phyloP scores from a whole-genome alignment of 2,888 invertebrate species.

The Polymixis flavicincta region DNA sequence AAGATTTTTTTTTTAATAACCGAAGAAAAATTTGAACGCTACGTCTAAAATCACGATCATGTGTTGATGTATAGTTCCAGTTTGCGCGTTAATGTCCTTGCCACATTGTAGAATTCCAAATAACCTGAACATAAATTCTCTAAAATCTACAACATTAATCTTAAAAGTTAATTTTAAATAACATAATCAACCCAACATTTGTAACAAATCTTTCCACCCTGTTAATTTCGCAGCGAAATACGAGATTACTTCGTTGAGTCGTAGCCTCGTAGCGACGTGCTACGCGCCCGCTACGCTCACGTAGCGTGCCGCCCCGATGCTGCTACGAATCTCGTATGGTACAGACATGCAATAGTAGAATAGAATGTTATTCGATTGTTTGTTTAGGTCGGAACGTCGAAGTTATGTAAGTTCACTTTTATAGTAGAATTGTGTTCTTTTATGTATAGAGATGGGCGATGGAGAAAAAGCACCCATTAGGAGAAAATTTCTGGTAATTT shows the following conservation, averaged over 20 bases:
- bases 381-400: slow-evolving; percentile 37
- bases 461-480: not conserved
- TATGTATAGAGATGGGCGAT: slow-evolving; percentile 16
- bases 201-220: not conserved
- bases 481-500: not conserved
- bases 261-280: slow-evolving; percentile 40
- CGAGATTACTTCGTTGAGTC: slow-evolving; percentile 29
- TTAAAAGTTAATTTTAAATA: not conserved
- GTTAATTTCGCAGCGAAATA: slow-evolving; percentile 13
- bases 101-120: not conserved
- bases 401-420: slow-evolving; percentile 49
- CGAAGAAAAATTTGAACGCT: too few relatives aligned
- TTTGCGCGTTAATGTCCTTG: too few relatives aligned
- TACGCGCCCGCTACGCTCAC: slow-evolving; percentile 50
- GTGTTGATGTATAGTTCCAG: too few relatives aligned
- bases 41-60: too few relatives aligned
- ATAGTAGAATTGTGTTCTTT: slow-evolving; percentile 26
- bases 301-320: slow-evolving; percentile 55
- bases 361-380: slow-evolving; percentile 55
- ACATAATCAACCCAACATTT: not conserved
- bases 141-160: slow-evolving; percentile 5
- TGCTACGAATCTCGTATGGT: slow-evolving; percentile 61
- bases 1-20: too few relatives aligned
- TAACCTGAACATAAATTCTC: slow-evolving; percentile 1
- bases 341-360: slow-evolving; percentile 62